Conservation (phyloP, 2,113 vertebrate genomes). For the Collichthys lucidus region DNA sequence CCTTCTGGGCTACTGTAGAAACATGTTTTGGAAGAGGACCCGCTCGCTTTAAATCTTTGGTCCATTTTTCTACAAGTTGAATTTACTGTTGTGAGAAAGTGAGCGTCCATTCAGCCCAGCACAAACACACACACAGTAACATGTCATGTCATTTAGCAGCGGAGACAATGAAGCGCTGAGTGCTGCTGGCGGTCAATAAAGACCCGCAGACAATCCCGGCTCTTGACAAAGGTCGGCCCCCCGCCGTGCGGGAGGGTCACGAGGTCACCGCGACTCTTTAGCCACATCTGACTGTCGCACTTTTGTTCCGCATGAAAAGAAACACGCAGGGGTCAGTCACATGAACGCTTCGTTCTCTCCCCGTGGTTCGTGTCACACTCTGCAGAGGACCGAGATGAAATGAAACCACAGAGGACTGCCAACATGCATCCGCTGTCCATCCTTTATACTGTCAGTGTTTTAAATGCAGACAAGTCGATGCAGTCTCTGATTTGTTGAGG, state of each 20-base stretch:
- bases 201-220: constrained; percentile 3
- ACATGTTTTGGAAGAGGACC: too few species aligned
- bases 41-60: too few species aligned
- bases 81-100: constrained; percentile 25
- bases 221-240: constrained; percentile 7
- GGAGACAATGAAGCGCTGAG: constrained; percentile 16
- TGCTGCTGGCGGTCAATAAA: not conserved
- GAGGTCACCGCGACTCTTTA: constrained; percentile 1
- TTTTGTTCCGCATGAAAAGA: constrained; percentile 38
- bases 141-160: not conserved
- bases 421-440: too few species aligned
- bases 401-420: too few species aligned
- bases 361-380: not conserved
- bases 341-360: not conserved
- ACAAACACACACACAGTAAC: constrained; percentile 8
- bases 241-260: constrained; percentile 3
- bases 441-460: too few species aligned
- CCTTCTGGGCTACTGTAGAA: too few species aligned
- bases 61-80: not conserved
- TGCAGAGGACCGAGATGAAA: not conserved
- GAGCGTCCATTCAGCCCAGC: not conserved
- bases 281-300: constrained; percentile 1
- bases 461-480: too few species aligned
- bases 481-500: too few species aligned
- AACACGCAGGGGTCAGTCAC: constrained; percentile 16